A percentile compares a stretch with the other conserved stretches of the same genome.
Evolutionary conservation across 1,140 invertebrate genomes (phyloP).

Genomic region (Anastatus disparis): DNA sequence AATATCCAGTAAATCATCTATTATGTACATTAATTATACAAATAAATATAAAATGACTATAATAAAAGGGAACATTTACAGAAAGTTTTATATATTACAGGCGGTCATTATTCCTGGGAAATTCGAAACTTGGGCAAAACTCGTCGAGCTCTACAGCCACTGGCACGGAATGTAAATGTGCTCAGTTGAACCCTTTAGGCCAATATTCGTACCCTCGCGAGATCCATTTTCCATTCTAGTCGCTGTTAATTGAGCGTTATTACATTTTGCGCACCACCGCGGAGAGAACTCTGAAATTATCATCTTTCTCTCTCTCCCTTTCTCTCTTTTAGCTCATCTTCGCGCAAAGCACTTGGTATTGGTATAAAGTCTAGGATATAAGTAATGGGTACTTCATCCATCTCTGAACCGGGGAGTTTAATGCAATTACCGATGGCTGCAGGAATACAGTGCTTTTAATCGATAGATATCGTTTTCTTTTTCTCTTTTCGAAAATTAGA

Average conservation of each 20-base stretch:
- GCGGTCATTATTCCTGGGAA: no score
- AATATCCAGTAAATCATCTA: no score
- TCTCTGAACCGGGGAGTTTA: background rate
- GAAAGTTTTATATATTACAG: no score
- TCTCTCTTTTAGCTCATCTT: background rate
- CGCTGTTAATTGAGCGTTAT: constrained; percentile 29
- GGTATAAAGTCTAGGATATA: background rate
- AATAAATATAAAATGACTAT: no score
- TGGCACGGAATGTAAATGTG: constrained; percentile 10
- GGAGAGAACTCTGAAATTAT: constrained; percentile 7
- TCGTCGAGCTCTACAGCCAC: background rate
- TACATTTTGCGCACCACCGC: background rate
- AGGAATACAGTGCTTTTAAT: no score
- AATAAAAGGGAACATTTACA: no score
- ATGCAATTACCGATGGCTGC: background rate
- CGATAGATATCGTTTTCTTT: no score
- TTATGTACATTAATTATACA: no score
- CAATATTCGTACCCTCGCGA: background rate
- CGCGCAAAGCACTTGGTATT: background rate
- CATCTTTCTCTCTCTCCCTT: no score
- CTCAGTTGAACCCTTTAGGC: background rate
- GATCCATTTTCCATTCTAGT: constrained; percentile 25
- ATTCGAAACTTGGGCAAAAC: constrained; percentile 15
- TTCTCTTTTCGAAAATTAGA: no score
- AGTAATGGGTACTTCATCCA: background rate